phyloP scores from a whole-genome alignment of 2,113 vertebrate genomes.

The Rhodinocichla rosea region DNA sequence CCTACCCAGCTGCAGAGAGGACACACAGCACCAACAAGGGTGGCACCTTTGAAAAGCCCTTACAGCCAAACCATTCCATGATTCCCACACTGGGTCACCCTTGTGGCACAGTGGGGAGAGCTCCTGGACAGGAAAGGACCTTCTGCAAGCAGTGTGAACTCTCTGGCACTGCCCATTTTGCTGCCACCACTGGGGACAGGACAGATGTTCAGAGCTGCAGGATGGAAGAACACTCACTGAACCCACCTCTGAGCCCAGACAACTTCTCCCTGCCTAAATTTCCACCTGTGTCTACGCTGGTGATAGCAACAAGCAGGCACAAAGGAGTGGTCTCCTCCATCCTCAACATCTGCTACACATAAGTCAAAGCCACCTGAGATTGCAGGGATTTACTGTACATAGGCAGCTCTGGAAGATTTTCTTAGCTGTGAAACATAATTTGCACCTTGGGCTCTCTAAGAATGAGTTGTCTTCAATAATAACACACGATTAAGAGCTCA shows the following conservation, averaged over 20 bases:
- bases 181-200: not conserved
- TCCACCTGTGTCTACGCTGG: not conserved
- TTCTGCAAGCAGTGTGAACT: not conserved
- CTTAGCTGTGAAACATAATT: slow-evolving; percentile 17
- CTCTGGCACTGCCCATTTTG: not conserved
- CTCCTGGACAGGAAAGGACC: not conserved
- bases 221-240: not conserved
- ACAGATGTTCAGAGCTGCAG: not conserved
- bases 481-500: not conserved
- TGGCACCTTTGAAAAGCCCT: not conserved
- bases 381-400: not conserved
- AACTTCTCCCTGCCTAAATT: not conserved
- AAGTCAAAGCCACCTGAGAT: not conserved
- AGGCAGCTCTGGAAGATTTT: slow-evolving; percentile 10
- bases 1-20: not conserved
- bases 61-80: not conserved
- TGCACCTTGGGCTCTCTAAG: slow-evolving; percentile 1
- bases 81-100: not conserved
- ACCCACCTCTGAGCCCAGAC: not conserved
- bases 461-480: slow-evolving; percentile 20
- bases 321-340: not conserved
- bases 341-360: not conserved
- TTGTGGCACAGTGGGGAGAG: accelerated
- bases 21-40: accelerated
- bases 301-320: not conserved